Conservation (phyloP, 2,113 vertebrate genomes). For the Chaetodon trifascialis region DNA sequence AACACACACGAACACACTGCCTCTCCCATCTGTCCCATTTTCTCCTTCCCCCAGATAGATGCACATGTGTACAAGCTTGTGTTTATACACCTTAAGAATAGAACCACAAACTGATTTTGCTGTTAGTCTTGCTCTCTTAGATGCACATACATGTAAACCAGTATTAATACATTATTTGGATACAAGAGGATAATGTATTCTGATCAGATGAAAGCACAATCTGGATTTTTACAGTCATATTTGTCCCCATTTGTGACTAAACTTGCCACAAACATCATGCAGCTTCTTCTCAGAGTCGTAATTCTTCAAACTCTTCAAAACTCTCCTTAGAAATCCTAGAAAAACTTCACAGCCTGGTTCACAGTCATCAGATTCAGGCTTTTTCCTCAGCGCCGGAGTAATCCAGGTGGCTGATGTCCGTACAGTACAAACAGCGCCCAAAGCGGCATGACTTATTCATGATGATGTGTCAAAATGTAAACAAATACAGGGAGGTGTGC, state of each 20-base stretch:
- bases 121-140: not conserved
- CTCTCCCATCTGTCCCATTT: not conserved
- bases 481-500: too few relatives aligned
- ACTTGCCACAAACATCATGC: not conserved
- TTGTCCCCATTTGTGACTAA: not conserved
- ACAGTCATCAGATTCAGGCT: too few relatives aligned
- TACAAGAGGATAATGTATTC: not conserved
- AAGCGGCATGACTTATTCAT: too few relatives aligned
- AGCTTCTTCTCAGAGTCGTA: not conserved
- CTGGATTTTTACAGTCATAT: not conserved
- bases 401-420: too few relatives aligned
- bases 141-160: not conserved
- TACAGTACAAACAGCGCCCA: too few relatives aligned
- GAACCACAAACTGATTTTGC: not conserved
- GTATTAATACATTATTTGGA: not conserved
- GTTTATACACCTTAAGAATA: not conserved
- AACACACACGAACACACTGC: conserved; percentile 11
- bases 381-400: too few relatives aligned
- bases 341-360: too few relatives aligned
- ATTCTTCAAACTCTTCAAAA: too few relatives aligned
- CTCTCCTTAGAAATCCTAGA: too few relatives aligned
- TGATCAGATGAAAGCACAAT: not conserved
- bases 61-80: conserved; percentile 5
- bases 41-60: not conserved
- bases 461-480: too few relatives aligned